Base-by-base conservation (phyloP, 1,140 invertebrate genomes). In the Physella acuta region DNA sequence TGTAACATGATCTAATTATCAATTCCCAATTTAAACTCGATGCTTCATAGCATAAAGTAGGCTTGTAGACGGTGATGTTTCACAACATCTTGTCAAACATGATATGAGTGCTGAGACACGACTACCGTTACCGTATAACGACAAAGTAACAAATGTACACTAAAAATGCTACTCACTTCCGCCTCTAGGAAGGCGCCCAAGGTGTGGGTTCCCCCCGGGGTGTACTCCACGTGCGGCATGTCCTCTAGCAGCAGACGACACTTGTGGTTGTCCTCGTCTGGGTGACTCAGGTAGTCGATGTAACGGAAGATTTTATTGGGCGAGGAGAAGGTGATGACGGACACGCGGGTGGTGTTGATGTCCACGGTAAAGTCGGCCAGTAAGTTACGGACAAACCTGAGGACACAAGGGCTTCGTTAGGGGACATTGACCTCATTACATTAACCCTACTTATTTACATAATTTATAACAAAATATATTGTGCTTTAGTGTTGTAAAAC, bases 331-430 rank as follows among this genome's bases (percentile, higher is more conserved):
- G 90, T 90, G 8, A 92, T 84, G 20, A 92, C 81, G 2, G 89
- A 87, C 3, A 92, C 88, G 70, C 90, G 82, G 0, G 90, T 90
- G 20, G 88, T 85, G 72, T 89, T 87, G 33, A 85, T 85, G 61
- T 89, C 88, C 2, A 92, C 89, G 0, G 88, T 89, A 70, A 91
- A 90, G 79, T 91, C 90, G 5, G 90, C 88, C n/a, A 92, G 73
- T 0, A 92, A 80, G 78, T 91, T 91, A 73, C 88, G 88, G 2
- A 91, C 90, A 79, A 92, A 92, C 75, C 88, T 90, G 66, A 0
- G 39, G 53, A 55, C 26, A n/a, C n/a, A n/a, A n/a, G n/a, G n/a
- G n/a, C n/a, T n/a, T n/a, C n/a, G n/a, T n/a, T n/a, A n/a, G n/a
- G n/a, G n/a, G n/a, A n/a, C n/a, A n/a, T n/a, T n/a, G n/a, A n/a